Evolutionary conservation across 2,797 vertebrate species (phyloP).

Genomic region (Pteropus rufus): DNA sequence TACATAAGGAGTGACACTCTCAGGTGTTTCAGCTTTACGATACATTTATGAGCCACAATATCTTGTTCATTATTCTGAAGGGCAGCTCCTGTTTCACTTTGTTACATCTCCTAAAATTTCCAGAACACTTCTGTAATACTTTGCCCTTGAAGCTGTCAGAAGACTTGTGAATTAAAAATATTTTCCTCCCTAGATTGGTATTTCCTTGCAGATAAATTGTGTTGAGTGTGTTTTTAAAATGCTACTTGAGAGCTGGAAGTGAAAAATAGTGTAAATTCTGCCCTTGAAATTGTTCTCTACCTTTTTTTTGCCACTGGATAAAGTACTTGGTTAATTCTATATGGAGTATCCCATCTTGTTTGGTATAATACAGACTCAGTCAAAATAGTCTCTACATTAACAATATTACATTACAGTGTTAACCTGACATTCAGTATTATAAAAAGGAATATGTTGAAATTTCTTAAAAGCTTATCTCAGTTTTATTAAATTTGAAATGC

Average conservation of each 20-base stretch:
- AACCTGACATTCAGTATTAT: background rate
- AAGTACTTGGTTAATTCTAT: slow-evolving; percentile 20
- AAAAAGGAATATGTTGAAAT: background rate
- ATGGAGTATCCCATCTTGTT: background rate
- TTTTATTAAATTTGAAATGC: slow-evolving; percentile 13
- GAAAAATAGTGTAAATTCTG: slow-evolving; percentile 38
- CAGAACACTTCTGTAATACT: slow-evolving; percentile 5
- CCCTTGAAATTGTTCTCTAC: background rate
- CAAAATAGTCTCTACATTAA: background rate
- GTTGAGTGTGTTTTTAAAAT: slow-evolving; percentile 45
- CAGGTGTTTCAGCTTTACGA: background rate
- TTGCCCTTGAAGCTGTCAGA: slow-evolving; percentile 1
- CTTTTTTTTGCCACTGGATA: background rate
- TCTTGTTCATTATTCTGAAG: background rate
- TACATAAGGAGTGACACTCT: background rate
- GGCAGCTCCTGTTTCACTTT: background rate
- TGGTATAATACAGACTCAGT: background rate
- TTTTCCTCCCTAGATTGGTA: slow-evolving; percentile 42
- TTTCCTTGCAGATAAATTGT: slow-evolving; percentile 32
- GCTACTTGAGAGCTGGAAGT: slow-evolving; percentile 27
- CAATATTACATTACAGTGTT: background rate
- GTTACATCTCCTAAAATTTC: background rate
- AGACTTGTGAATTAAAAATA: slow-evolving; percentile 39
- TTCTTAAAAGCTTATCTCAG: background rate
- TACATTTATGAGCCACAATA: background rate